Percentiles rank a stretch among this genome's conserved stretches.
Conservation (phyloP, 2,888 invertebrate genomes). For the Chloromyia formosa region DNA sequence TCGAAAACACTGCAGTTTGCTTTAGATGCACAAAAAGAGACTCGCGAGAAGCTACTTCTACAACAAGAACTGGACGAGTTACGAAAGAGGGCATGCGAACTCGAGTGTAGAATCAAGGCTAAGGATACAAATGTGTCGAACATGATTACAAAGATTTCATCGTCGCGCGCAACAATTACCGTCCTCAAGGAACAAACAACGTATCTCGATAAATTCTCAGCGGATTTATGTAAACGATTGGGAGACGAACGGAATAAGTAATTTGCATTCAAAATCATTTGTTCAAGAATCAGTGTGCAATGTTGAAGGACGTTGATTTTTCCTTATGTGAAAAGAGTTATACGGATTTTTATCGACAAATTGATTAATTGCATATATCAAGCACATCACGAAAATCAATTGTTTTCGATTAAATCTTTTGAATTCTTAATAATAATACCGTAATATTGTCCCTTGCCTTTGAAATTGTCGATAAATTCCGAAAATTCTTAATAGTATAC, state of each 20-base stretch:
- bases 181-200: slow-evolving; percentile 57
- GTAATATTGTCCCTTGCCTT: no score
- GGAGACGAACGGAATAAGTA: slow-evolving; percentile 47
- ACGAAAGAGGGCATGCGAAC: slow-evolving; percentile 54
- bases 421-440: no score
- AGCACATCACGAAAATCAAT: no score
- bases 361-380: no score
- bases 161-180: slow-evolving; percentile 57
- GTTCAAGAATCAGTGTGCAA: neutral
- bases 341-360: no score
- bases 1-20: slow-evolving; percentile 59
- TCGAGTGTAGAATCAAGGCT: slow-evolving; percentile 20
- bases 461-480: no score
- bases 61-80: slow-evolving; percentile 58
- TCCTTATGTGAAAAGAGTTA: neutral
- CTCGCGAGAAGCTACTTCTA: slow-evolving; percentile 56
- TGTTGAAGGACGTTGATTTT: neutral
- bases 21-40: slow-evolving; percentile 57
- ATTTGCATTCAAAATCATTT: slow-evolving; percentile 26
- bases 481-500: no score
- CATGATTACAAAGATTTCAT: slow-evolving; percentile 59
- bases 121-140: slow-evolving; percentile 54
- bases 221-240: slow-evolving; percentile 56
- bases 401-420: no score
- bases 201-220: slow-evolving; percentile 57